Conservation (phyloP, 1,140 invertebrate genomes). For the Amphibalanus amphitrite region DNA sequence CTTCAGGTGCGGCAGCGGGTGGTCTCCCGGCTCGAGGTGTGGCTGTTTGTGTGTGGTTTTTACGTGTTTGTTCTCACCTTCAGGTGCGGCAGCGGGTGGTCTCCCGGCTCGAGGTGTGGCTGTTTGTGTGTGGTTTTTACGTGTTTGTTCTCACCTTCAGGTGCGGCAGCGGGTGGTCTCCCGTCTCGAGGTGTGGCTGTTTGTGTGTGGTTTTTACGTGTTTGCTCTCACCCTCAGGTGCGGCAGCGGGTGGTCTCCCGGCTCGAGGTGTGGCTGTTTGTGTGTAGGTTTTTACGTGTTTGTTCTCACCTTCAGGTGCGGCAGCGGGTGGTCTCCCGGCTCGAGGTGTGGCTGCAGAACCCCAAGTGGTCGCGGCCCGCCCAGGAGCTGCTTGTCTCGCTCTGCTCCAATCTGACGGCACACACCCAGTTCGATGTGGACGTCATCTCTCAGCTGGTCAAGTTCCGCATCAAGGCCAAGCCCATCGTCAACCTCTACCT, state of each 20-base stretch:
- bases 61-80: too few relatives aligned
- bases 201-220: too few relatives aligned
- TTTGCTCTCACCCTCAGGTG: too few relatives aligned
- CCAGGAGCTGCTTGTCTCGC: constrained; percentile 79
- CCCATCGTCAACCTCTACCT: constrained; percentile 75
- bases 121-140: too few relatives aligned
- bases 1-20: constrained; percentile 50
- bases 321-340: constrained; percentile 53
- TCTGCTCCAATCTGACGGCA: constrained; percentile 73
- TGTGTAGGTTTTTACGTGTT: too few relatives aligned
- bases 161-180: too few relatives aligned
- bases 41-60: too few relatives aligned
- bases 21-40: constrained; percentile 67
- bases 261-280: too few relatives aligned
- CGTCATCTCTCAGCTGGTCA: constrained; percentile 71
- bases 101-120: constrained; percentile 73
- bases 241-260: too few relatives aligned
- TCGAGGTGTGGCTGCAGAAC: constrained; percentile 91
- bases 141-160: too few relatives aligned
- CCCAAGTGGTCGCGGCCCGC: constrained; percentile 78
- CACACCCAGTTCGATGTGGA: constrained; percentile 67
- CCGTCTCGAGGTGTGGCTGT: too few relatives aligned
- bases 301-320: constrained; percentile 42
- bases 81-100: constrained; percentile 56
- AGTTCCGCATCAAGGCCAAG: constrained; percentile 85